A percentile compares a stretch with the other conserved stretches of the same genome.
phyloP scores from a whole-genome alignment of 1,140 invertebrate genomes.

The Lerema accius region DNA sequence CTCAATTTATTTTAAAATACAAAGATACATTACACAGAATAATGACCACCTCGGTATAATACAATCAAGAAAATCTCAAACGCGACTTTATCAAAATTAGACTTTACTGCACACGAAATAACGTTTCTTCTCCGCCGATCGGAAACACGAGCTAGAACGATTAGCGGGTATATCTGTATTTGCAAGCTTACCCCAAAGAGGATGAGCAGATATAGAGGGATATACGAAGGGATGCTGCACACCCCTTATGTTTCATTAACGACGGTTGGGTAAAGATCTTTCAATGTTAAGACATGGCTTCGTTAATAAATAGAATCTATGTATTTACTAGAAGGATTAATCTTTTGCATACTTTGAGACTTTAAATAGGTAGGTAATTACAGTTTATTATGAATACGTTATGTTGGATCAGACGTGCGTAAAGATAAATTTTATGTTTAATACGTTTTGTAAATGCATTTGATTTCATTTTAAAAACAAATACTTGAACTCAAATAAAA shows the following conservation, averaged over 20 bases:
- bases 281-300: conserved; percentile 42
- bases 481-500: no score
- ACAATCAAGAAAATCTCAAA: conserved; percentile 17
- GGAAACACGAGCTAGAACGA: conserved; percentile 44
- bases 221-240: conserved; percentile 60
- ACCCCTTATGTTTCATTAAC: conserved; percentile 81
- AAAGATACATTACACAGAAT: conserved; percentile 16
- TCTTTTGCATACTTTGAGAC: no score
- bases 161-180: conserved; percentile 64
- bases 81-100: neutral
- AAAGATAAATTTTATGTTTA: no score
- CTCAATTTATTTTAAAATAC: no score
- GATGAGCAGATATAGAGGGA: conserved; percentile 62
- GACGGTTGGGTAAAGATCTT: conserved; percentile 53
- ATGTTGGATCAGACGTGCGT: no score
- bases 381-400: no score
- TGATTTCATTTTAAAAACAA: no score
- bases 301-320: no score
- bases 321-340: no score
- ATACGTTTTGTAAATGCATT: no score
- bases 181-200: conserved; percentile 48
- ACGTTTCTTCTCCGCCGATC: conserved; percentile 10
- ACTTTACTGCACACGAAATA: conserved; percentile 4
- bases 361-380: no score
- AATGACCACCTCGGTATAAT: conserved; percentile 12